Conservation (phyloP, 2,888 invertebrate genomes). For the Sinodicranocentrus sp. region DNA sequence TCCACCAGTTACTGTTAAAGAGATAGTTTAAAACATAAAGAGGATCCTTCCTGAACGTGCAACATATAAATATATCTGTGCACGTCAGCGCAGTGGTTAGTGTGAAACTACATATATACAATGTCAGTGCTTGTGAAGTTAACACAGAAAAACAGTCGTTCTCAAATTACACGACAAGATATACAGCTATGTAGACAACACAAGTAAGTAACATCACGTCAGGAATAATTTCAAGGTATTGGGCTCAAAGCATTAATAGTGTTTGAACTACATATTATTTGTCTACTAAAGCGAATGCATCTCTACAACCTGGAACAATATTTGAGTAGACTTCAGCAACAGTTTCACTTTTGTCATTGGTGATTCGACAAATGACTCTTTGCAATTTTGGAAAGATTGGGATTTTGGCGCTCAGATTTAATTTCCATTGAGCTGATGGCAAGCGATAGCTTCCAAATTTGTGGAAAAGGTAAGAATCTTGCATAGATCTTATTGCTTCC, state of each 20-base stretch:
- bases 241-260: background rate
- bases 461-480: constrained; percentile 31
- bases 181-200: too few relatives aligned
- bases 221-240: too few relatives aligned
- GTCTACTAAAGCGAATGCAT: constrained; percentile 4
- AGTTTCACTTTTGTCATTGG: constrained; percentile 77
- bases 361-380: constrained; percentile 78
- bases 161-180: too few relatives aligned
- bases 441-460: constrained; percentile 33
- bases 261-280: background rate
- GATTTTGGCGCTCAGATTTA: constrained; percentile 65
- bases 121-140: too few relatives aligned
- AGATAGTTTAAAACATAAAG: too few relatives aligned
- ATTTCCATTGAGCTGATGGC: constrained; percentile 66
- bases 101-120: too few relatives aligned
- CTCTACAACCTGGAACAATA: constrained; percentile 75
- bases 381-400: constrained; percentile 77
- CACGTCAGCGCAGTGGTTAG: too few relatives aligned
- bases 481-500: constrained; percentile 40
- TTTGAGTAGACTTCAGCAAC: constrained; percentile 78
- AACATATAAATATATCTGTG: too few relatives aligned
- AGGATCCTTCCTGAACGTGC: too few relatives aligned
- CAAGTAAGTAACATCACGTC: too few relatives aligned
- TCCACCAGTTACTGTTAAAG: constrained; percentile 80
- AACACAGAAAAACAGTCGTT: too few relatives aligned